These are phyloP conservation scores for Agrypnus murinus DNA, from an alignment of 2,888 invertebrate species.

Conservation along the genomic window DNA sequence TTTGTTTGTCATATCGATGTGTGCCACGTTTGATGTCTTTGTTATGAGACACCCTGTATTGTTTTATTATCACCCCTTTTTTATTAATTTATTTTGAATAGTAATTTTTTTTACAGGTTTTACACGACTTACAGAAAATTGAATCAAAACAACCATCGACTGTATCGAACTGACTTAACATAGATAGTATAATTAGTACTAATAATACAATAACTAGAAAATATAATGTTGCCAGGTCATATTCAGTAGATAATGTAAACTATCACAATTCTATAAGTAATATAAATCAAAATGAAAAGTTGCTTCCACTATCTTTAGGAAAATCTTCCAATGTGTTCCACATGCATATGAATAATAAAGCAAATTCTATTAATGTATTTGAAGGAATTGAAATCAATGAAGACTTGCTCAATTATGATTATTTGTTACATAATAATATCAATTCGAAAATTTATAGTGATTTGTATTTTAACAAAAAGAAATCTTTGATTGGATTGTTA, in stretches of 20 bases:
- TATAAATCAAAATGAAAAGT: neutral
- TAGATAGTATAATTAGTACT: conserved; percentile 16
- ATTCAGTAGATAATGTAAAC: neutral
- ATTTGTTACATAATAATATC: no score
- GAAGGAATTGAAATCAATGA: no score
- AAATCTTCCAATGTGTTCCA: neutral
- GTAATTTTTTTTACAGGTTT: conserved; percentile 67
- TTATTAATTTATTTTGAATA: no score
- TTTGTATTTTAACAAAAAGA: conserved; percentile 61
- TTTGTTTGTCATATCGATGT: no score
- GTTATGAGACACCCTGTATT: no score
- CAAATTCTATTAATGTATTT: neutral
- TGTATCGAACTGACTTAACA: conserved; percentile 68
- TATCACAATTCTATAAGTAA: neutral
- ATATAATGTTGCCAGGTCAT: conserved; percentile 43
- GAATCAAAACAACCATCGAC: conserved; percentile 67
- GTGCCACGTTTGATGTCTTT: no score
- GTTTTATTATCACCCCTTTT: no score
- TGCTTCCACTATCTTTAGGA: neutral
- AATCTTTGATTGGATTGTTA: conserved; percentile 54
- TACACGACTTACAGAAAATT: conserved; percentile 75
- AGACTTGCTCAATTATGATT: neutral
- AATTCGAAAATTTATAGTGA: conserved; percentile 62
- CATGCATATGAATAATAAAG: no score
- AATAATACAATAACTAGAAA: conserved; percentile 56